These are phyloP conservation scores for Coracias cyanogaster DNA, from an alignment of 2,797 vertebrate genomes.

Conservation along the genomic window DNA sequence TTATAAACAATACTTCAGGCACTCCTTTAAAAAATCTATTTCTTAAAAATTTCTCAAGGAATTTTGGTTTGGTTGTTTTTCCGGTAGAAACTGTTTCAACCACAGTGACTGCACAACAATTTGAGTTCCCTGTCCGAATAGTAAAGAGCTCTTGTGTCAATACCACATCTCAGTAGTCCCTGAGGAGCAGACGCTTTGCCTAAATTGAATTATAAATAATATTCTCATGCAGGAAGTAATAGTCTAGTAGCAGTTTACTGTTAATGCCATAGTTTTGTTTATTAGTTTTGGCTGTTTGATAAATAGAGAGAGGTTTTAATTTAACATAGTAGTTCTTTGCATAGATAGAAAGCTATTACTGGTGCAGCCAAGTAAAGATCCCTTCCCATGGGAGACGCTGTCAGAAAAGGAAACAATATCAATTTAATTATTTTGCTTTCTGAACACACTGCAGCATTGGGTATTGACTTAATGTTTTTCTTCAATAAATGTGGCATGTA, in stretches of 20 bases:
- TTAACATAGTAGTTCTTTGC: background rate
- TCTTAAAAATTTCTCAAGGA: background rate
- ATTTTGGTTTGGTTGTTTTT: background rate
- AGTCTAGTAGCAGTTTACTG: slow-evolving; percentile 29
- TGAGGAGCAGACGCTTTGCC: background rate
- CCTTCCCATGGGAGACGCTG: background rate
- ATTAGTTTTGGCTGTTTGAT: slow-evolving; percentile 44
- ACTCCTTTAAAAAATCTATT: background rate
- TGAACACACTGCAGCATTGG: background rate
- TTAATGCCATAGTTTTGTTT: background rate
- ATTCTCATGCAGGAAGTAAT: slow-evolving; percentile 14
- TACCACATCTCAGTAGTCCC: background rate
- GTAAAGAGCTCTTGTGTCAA: background rate
- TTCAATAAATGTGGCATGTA: slow-evolving; percentile 19
- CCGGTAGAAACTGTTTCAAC: background rate
- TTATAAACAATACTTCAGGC: background rate
- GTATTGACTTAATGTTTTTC: slow-evolving; percentile 36
- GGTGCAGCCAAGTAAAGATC: slow-evolving; percentile 7
- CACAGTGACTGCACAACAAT: slow-evolving; percentile 8
- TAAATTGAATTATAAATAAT: slow-evolving; percentile 48
- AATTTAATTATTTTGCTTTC: slow-evolving; percentile 51
- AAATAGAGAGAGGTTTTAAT: slow-evolving; percentile 54
- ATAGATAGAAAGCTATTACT: slow-evolving; percentile 21
- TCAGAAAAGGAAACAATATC: slow-evolving; percentile 28
- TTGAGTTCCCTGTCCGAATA: background rate